Conservation (phyloP, 2,797 vertebrate species). For the Myoxocephalus aenaeus region DNA sequence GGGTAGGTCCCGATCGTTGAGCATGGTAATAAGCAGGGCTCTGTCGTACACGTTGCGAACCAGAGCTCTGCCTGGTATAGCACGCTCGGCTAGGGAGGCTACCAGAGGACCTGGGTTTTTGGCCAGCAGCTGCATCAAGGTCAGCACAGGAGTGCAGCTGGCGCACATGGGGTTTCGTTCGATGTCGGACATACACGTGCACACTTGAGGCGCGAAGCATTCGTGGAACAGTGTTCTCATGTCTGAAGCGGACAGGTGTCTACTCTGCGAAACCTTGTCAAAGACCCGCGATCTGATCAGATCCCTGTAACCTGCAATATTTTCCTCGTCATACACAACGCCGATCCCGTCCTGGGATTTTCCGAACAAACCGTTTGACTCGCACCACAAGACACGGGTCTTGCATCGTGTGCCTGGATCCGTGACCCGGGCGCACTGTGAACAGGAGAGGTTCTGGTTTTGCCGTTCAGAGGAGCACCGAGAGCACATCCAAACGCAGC, state of each 20-base stretch:
- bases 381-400: neutral
- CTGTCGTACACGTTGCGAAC: neutral
- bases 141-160: neutral
- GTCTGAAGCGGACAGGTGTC: neutral
- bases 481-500: neutral
- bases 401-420: accelerated
- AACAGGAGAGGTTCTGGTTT: neutral
- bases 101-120: neutral
- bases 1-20: neutral
- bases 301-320: neutral
- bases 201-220: neutral
- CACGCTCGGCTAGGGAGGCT: neutral
- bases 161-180: neutral
- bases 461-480: neutral
- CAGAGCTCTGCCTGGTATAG: neutral
- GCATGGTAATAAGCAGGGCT: neutral
- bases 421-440: neutral
- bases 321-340: neutral
- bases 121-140: neutral
- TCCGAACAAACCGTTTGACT: no score
- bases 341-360: no score
- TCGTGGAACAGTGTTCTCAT: neutral
- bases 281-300: neutral
- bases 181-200: neutral
- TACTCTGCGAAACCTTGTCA: neutral